These are phyloP conservation scores for Calidris pygmaea DNA, from an alignment of 2,113 vertebrate species.

Conservation along the genomic window DNA sequence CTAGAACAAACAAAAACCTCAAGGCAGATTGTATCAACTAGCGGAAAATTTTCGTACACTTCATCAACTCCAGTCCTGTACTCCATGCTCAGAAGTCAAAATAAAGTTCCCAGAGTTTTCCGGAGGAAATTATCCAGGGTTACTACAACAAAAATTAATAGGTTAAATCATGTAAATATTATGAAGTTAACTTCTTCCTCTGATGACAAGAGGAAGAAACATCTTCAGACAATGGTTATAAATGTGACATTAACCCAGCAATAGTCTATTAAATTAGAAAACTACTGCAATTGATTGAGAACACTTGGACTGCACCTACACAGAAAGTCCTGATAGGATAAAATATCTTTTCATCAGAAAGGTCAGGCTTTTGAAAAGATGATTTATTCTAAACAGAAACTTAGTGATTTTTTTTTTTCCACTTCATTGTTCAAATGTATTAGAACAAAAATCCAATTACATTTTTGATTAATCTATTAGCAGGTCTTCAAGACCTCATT, in stretches of 20 bases:
- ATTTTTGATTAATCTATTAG: not conserved
- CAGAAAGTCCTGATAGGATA: not conserved
- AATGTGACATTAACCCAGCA: not conserved
- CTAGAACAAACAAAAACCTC: not conserved
- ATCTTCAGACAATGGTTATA: slow-evolving; percentile 25
- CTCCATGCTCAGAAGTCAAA: not conserved
- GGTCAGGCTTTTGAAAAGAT: not conserved
- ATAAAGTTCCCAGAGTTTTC: not conserved
- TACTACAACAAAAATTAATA: not conserved
- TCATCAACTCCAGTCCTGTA: not conserved
- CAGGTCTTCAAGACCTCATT: not conserved
- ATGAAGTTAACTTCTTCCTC: slow-evolving; percentile 4
- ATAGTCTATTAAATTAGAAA: slow-evolving; percentile 21
- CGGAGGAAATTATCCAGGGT: not conserved
- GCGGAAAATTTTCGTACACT: not conserved
- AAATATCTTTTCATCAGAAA: not conserved
- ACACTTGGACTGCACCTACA: not conserved
- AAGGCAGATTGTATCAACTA: not conserved
- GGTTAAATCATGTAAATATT: slow-evolving; percentile 4
- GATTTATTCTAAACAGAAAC: not conserved
- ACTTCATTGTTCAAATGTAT: not conserved
- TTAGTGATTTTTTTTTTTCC: not conserved
- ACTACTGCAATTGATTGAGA: not conserved
- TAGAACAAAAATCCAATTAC: not conserved
- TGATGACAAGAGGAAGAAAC: slow-evolving; percentile 21